Conservation (phyloP, 2,797 vertebrate genomes). For the Tachyglossus aculeatus region DNA sequence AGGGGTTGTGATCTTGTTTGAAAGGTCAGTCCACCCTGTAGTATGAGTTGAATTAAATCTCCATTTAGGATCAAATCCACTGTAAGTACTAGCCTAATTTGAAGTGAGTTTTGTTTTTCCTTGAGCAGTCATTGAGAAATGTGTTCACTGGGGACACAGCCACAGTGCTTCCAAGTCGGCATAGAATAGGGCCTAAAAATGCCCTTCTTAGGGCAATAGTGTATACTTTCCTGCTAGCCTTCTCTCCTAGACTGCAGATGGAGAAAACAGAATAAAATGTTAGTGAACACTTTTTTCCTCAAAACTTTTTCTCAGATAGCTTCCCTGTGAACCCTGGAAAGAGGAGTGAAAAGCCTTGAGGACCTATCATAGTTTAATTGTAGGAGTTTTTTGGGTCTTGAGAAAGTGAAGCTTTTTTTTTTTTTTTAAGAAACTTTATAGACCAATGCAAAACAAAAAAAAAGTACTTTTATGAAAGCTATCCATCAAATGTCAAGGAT, state of each 20-base stretch:
- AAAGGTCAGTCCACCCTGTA: background rate
- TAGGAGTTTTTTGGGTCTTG: slow-evolving; percentile 39
- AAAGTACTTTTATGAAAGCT: slow-evolving; percentile 87
- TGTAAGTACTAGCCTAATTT: slow-evolving; percentile 46
- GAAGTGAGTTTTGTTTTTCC: slow-evolving; percentile 53
- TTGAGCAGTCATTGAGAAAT: too few relatives aligned
- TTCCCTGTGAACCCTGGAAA: background rate
- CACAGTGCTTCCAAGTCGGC: too few relatives aligned
- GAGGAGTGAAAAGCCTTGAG: slow-evolving; percentile 13
- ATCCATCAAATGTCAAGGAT: slow-evolving; percentile 95
- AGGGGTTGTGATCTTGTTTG: background rate
- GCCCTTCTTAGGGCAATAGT: too few relatives aligned
- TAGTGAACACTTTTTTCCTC: background rate
- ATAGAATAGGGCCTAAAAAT: too few relatives aligned
- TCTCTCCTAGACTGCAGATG: too few relatives aligned
- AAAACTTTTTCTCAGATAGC: background rate
- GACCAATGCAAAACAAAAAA: slow-evolving; percentile 33
- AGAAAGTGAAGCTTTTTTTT: slow-evolving; percentile 42
- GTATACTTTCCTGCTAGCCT: too few relatives aligned
- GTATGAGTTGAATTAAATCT: slow-evolving; percentile 65
- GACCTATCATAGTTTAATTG: slow-evolving; percentile 10
- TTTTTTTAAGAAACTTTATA: slow-evolving; percentile 59
- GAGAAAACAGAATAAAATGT: background rate
- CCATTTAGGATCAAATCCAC: too few relatives aligned
- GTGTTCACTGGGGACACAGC: too few relatives aligned